Conservation (phyloP, 1,140 invertebrate species). For the Ips nitidus region DNA sequence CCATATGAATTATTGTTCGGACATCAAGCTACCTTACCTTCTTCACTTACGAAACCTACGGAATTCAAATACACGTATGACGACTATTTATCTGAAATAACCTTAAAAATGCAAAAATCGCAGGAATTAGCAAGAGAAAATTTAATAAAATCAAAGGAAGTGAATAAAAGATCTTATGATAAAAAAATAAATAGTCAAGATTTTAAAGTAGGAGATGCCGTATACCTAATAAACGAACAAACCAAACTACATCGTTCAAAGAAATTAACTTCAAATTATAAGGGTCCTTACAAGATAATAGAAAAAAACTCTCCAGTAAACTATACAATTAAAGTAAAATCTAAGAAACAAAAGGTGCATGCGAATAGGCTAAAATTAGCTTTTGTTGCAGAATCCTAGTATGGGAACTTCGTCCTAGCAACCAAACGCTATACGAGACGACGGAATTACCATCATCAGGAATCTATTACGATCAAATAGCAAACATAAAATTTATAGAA, state of each 20-base stretch:
- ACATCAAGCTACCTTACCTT: slow-evolving; percentile 41
- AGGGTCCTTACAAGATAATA: slow-evolving; percentile 34
- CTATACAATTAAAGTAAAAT: background rate
- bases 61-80: slow-evolving; percentile 45
- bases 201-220: slow-evolving; percentile 38
- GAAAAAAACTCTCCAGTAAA: slow-evolving; percentile 3
- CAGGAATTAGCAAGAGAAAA: slow-evolving; percentile 45
- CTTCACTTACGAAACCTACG: slow-evolving; percentile 29
- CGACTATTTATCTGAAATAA: slow-evolving; percentile 43
- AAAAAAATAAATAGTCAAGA: slow-evolving; percentile 33
- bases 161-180: slow-evolving; percentile 46
- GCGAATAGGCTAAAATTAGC: background rate
- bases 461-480: slow-evolving; percentile 1
- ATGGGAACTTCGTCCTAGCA: background rate
- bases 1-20: slow-evolving; percentile 45
- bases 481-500: background rate
- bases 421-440: too few species aligned
- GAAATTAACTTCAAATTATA: slow-evolving; percentile 31
- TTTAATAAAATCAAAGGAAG: slow-evolving; percentile 41
- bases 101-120: slow-evolving; percentile 44
- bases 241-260: slow-evolving; percentile 17
- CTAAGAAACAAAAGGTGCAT: background rate
- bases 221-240: slow-evolving; percentile 30
- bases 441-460: background rate
- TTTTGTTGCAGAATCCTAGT: background rate